Conservation (phyloP, 2,888 invertebrate genomes). For the Agonopterix alstromeriana region DNA sequence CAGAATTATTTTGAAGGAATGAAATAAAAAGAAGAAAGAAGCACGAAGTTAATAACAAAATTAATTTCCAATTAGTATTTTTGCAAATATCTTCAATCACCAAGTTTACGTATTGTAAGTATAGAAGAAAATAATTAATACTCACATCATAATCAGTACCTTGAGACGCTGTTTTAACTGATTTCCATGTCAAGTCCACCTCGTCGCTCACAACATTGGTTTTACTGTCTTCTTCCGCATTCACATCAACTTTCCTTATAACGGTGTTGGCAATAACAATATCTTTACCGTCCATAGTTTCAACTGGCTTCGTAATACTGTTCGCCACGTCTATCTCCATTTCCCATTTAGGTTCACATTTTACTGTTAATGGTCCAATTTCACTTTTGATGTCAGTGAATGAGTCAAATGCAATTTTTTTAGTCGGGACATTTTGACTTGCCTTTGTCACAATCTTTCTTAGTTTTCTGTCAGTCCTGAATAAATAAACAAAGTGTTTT, state of each 20-base stretch:
- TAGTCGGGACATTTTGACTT: conserved; percentile 43
- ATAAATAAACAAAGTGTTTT: neutral
- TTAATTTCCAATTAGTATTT: too few relatives aligned
- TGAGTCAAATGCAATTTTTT: conserved; percentile 67
- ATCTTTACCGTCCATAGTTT: conserved; percentile 50
- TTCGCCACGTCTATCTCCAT: conserved; percentile 53
- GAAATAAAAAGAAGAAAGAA: too few relatives aligned
- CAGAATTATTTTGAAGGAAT: too few relatives aligned
- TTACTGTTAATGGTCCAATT: conserved; percentile 55
- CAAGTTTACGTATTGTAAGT: too few relatives aligned
- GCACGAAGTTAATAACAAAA: too few relatives aligned
- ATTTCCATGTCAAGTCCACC: conserved; percentile 48
- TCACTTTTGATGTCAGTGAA: conserved; percentile 69
- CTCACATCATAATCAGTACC: conserved; percentile 45
- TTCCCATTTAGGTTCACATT: conserved; percentile 65
- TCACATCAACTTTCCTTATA: conserved; percentile 62
- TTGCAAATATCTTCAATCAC: too few relatives aligned
- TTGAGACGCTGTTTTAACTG: conserved; percentile 20
- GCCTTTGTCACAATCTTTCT: conserved; percentile 41
- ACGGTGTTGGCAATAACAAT: conserved; percentile 67
- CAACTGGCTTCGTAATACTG: conserved; percentile 27
- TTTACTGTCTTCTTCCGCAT: conserved; percentile 26
- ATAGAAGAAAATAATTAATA: conserved; percentile 13
- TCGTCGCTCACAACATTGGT: conserved; percentile 21
- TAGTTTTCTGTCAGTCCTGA: conserved; percentile 60